Base-by-base conservation (phyloP, 2,797 vertebrate genomes). In the Eurystomus glaucurus region DNA sequence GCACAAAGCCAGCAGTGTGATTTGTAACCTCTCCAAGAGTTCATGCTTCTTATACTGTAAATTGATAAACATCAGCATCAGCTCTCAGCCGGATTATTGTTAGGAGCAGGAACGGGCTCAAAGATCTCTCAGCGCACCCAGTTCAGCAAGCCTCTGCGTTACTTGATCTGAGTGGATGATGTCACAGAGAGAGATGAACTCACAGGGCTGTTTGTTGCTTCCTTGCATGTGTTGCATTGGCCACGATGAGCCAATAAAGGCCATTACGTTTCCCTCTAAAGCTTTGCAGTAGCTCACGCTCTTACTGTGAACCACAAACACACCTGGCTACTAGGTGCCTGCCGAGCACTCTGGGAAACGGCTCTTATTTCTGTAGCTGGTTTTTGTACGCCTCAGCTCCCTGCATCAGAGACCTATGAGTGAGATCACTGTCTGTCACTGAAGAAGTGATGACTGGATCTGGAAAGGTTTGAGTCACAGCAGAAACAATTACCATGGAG, bases 11-110 rank as follows among this genome's bases (percentile, higher is more conserved):
- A 62, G 22, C 37, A 65, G 22, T 20, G 35, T 61, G 18, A 50
- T 13, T 4, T 1, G 74, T 55, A 80, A 66, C 39, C 5, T 65
- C 13, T 70, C 14, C 22, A 69, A 35, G 69, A 41, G 43, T 48
- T 65, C 35, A 10, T 70, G 54, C 46, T 37, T 82, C 52, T 91
- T 65, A 17, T 1, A 29, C 19, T 51, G 21, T 70, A 55, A 55
- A 20, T 20, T 45, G 9, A 9, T 51, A 74, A 92, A 35, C 10
- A 35, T 31, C 23, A 33, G 28, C 41, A 45, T 48, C 39, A 68
- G 20, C 48, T 80, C 28, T 78, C 50, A 45, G 55, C 2, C 0
- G 0, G 11, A 11, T 77, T 66, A 45, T 21, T 85, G 11, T 62
- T 70, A 57, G 33, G 31, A 61, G 70, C 37, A 76, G n/a, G 54